Percentiles rank a stretch among this genome's conserved stretches.
phyloP scores from a whole-genome alignment of 1,140 invertebrate species.

The Harlomillsia oculata region DNA sequence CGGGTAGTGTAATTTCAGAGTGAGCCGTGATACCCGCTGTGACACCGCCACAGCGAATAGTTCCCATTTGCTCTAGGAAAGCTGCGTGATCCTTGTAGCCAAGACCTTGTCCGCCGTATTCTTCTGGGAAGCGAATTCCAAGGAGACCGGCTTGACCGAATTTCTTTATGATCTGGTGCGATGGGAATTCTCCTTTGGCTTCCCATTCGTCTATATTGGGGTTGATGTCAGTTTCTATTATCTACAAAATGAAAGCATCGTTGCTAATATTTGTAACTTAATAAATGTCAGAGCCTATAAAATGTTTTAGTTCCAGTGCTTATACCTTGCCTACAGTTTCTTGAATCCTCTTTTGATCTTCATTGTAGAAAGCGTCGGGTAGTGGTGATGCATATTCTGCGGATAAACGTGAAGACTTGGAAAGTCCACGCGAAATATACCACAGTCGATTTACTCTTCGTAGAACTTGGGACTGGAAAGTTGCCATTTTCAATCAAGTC shows the following conservation, averaged over 20 bases:
- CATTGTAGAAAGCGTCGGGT: conserved; percentile 30
- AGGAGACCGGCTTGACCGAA: conserved; percentile 49
- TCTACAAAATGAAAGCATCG: conserved; percentile 11
- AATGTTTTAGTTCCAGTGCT: background rate
- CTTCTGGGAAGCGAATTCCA: conserved; percentile 44
- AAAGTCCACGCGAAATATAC: too few species aligned
- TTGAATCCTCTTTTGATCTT: conserved; percentile 31
- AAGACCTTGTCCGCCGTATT: conserved; percentile 51
- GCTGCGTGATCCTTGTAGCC: conserved; percentile 51
- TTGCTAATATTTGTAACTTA: background rate
- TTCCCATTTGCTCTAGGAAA: conserved; percentile 48
- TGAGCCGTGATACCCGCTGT: conserved; percentile 33
- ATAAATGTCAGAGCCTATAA: background rate
- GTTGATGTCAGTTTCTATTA: conserved; percentile 53
- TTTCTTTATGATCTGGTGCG: conserved; percentile 49
- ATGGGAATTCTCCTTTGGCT: conserved; percentile 44
- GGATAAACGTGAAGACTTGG: too few species aligned
- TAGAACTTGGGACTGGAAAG: too few species aligned
- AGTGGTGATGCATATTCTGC: conserved; percentile 16
- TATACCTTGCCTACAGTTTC: conserved; percentile 22
- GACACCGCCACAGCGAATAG: conserved; percentile 45
- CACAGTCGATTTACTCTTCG: too few species aligned
- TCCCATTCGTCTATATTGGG: conserved; percentile 54
- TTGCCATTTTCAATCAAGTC: too few species aligned
- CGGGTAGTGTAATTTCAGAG: conserved; percentile 29